These are phyloP conservation scores for Rhogogaster chlorosoma DNA, from an alignment of 2,888 invertebrate genomes.

Conservation along the genomic window DNA sequence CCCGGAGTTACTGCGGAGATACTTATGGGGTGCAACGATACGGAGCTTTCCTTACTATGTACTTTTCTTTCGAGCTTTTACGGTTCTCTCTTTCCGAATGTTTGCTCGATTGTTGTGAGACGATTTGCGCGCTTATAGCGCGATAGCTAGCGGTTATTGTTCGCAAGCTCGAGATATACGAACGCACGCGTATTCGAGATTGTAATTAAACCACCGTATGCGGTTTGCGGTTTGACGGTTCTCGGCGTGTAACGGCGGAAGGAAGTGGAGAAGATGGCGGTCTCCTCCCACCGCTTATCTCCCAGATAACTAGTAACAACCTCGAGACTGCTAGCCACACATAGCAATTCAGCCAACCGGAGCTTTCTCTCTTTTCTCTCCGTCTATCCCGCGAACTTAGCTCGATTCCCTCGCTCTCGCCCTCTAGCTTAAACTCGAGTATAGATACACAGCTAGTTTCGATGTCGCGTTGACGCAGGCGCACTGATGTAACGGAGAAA, in stretches of 20 bases:
- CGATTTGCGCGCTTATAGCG: neutral
- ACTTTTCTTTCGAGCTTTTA: neutral
- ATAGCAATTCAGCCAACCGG: conserved; percentile 38
- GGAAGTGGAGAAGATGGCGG: conserved; percentile 62
- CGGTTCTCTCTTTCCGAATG: too few relatives aligned
- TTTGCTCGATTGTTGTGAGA: neutral
- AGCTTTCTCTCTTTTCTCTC: conserved; percentile 35
- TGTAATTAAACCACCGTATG: conserved; percentile 20
- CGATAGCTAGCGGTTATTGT: neutral
- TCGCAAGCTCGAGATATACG: neutral
- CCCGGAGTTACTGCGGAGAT: neutral
- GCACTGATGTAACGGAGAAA: neutral
- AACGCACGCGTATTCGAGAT: neutral
- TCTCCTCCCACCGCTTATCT: conserved; percentile 56
- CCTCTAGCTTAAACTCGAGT: neutral
- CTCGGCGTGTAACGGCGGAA: conserved; percentile 53
- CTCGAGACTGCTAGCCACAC: neutral
- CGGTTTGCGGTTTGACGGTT: conserved; percentile 39
- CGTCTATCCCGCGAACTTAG: conserved; percentile 1
- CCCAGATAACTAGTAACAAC: conserved; percentile 56
- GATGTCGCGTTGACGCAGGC: neutral
- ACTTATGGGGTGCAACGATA: neutral
- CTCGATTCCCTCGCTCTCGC: conserved; percentile 21
- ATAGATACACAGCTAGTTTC: conserved; percentile 20
- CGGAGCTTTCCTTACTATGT: neutral